Base-by-base conservation (phyloP, 2,888 invertebrate genomes). In the Kuschelorhynchus macadamiae region DNA sequence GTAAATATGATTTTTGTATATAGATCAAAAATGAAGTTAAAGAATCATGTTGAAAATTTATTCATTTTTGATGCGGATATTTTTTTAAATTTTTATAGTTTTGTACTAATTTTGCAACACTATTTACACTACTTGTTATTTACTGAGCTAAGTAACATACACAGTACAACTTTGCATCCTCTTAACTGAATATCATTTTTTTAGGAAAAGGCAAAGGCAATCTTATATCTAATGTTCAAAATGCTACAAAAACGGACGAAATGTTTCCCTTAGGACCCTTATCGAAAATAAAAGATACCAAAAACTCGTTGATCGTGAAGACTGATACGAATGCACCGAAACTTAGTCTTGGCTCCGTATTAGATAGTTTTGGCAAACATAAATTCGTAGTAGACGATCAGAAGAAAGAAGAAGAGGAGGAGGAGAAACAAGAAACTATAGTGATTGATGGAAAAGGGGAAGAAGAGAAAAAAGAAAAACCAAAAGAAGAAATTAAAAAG, bases 191-290 rank as follows among this genome's bases (percentile, higher is more conserved):
- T n/a, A n/a, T n/a, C n/a, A n/a, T n/a, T n/a, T 3, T 64, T 64
- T 94, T 94, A 0, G 94, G 94, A 0, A 94, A 95, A 83, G 91
- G 94, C 78, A 95, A 95, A 85, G 94, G 94, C 0, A 95, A 94
- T 84, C 85, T 95, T 16, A 85, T 94, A 20, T 89, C 92, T 36
- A 93, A 91, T 79, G 86, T 89, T 18, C 86, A 85, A 73, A 88
- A 86, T 75, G 78, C 84, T 0, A 86, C 87, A 11, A 88, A 88
- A 79, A 75, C 84, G 12, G 91, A 91, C 74, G 91, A 91, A 78
- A 75, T 85, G 0, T 83, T 86, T 42, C 87, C 88, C 1, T 77
- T 86, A 12, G 88, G 88, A 4, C 83, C 86, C 9, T 75, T 83
- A 11, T 86, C 85, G 52, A 91, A 89, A 83, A 79, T 84, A 9